Percentiles rank a stretch among this genome's conserved stretches.
phyloP scores from a whole-genome alignment of 92 coral and sea anemone genomes.

The Pocillopora meandrina region DNA sequence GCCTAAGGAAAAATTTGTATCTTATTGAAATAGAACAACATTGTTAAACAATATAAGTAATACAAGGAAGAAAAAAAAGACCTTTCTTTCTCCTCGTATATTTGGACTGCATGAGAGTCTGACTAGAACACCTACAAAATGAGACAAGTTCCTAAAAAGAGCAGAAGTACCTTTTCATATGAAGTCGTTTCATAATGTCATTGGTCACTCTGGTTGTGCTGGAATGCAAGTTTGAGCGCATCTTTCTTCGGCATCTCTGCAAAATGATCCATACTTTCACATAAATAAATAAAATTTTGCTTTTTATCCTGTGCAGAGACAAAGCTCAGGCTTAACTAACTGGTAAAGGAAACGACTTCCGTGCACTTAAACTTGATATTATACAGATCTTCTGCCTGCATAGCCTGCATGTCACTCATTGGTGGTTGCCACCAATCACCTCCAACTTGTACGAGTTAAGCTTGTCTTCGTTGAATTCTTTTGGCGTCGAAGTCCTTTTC shows the following conservation, averaged over 20 bases:
- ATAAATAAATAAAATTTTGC: too few species aligned
- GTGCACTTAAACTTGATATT: conserved; percentile 29
- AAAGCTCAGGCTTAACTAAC: too few species aligned
- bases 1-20: too few species aligned
- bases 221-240: conserved; percentile 24
- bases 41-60: too few species aligned
- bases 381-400: conserved; percentile 19
- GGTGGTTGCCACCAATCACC: conserved; percentile 10
- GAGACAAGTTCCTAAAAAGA: neutral
- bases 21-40: too few species aligned
- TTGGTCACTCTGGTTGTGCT: conserved; percentile 37
- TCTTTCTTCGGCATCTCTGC: conserved; percentile 39
- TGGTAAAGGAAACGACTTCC: conserved; percentile 20
- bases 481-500: neutral
- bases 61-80: too few species aligned
- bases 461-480: neutral
- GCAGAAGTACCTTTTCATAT: conserved; percentile 29
- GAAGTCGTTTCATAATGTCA: conserved; percentile 27
- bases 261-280: neutral
- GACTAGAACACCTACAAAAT: neutral
- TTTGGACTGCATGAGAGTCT: too few species aligned
- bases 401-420: neutral
- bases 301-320: conserved; percentile 12
- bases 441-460: neutral
- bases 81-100: too few species aligned